Evolutionary conservation across 2,113 vertebrate genomes (phyloP).

Genomic region (Pseudopipra pipra): DNA sequence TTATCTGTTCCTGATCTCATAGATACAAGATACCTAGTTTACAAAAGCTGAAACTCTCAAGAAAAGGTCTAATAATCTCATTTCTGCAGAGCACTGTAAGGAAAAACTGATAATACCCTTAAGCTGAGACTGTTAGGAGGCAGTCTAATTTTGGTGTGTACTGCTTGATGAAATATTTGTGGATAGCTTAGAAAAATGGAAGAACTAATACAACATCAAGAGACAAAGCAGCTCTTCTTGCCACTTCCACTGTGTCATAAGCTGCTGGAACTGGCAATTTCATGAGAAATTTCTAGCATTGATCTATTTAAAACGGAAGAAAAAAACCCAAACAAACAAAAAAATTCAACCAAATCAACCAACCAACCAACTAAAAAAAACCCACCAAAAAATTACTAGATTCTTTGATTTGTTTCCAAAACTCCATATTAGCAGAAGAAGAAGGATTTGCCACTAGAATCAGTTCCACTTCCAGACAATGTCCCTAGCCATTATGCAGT

Average conservation of each 20-base stretch:
- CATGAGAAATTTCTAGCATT: neutral
- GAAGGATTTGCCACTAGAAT: neutral
- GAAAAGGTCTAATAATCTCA: neutral
- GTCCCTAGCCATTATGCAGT: neutral
- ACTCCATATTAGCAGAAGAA: neutral
- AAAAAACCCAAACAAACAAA: rapidly evolving
- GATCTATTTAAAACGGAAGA: neutral
- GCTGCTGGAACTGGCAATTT: neutral
- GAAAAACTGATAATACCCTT: neutral
- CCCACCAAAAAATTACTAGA: neutral
- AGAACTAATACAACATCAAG: neutral
- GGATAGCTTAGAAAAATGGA: neutral
- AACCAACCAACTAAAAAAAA: neutral
- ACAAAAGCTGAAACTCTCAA: neutral
- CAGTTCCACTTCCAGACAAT: neutral
- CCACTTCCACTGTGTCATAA: neutral
- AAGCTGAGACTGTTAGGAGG: neutral
- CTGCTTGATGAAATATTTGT: neutral
- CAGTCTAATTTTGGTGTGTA: neutral
- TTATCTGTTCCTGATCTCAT: neutral
- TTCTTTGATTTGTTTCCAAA: neutral
- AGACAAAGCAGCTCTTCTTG: neutral
- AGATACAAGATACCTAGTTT: neutral
- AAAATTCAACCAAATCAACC: neutral
- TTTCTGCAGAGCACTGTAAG: neutral